A percentile compares a stretch with the other conserved stretches of the same genome.
phyloP scores from a whole-genome alignment of 2,888 invertebrate species.

The Papilio protenor region DNA sequence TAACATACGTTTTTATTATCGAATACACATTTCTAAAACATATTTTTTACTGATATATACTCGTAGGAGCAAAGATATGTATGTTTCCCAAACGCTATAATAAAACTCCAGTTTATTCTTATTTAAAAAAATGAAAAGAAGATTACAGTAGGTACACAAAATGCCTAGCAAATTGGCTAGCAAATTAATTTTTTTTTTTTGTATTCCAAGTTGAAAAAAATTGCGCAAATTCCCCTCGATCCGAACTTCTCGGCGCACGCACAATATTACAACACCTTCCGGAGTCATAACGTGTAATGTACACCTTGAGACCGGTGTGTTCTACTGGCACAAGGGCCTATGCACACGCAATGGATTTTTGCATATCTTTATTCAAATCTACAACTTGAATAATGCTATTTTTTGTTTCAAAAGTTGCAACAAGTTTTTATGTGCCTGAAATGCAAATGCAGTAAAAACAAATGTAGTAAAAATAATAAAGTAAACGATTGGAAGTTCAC shows the following conservation, averaged over 20 bases:
- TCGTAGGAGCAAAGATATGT: too few relatives aligned
- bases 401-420: background rate
- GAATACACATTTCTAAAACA: too few relatives aligned
- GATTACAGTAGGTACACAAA: too few relatives aligned
- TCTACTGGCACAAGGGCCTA: conserved; percentile 39
- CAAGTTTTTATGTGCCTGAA: background rate
- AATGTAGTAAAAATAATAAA: background rate
- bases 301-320: conserved; percentile 38
- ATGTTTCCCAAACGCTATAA: too few relatives aligned
- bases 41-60: too few relatives aligned
- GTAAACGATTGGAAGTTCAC: background rate
- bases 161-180: too few relatives aligned
- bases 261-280: conserved; percentile 43
- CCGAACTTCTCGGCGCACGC: conserved; percentile 32
- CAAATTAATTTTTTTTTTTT: background rate
- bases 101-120: too few relatives aligned
- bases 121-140: too few relatives aligned
- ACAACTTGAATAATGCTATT: background rate
- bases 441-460: background rate
- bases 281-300: conserved; percentile 35
- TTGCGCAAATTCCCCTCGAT: conserved; percentile 38
- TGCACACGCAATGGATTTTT: conserved; percentile 38
- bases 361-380: conserved; percentile 21
- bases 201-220: background rate
- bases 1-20: too few relatives aligned